Evolutionary conservation across 2,797 vertebrate species (phyloP).

Genomic region (Myotis myotis): DNA sequence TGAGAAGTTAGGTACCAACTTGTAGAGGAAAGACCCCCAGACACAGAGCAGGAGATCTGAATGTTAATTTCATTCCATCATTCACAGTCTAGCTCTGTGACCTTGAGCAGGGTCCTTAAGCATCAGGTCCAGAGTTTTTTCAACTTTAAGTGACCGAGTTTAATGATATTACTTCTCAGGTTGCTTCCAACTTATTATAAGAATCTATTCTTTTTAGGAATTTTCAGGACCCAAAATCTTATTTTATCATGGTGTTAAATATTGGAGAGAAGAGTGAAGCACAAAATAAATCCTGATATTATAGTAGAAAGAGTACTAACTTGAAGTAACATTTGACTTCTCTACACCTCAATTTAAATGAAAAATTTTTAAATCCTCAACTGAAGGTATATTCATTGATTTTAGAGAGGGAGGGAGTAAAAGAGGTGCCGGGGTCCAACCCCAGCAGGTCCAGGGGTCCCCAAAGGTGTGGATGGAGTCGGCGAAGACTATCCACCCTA

Average conservation of each 20-base stretch:
- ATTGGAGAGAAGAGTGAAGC: background rate
- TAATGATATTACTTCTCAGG: background rate
- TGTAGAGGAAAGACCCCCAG: background rate
- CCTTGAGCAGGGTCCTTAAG: background rate
- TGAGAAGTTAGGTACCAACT: background rate
- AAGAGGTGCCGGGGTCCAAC: too few species aligned
- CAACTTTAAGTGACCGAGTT: background rate
- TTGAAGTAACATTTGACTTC: background rate
- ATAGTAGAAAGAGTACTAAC: background rate
- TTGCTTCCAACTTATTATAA: background rate
- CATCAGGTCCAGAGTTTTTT: background rate
- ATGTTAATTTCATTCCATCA: background rate
- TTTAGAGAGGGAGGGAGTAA: background rate
- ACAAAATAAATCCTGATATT: background rate
- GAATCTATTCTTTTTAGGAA: background rate
- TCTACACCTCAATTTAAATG: background rate
- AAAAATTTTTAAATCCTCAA: background rate
- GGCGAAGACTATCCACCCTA: too few species aligned
- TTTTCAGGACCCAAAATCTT: background rate
- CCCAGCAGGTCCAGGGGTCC: too few species aligned
- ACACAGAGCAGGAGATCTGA: background rate
- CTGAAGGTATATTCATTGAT: background rate
- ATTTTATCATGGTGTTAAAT: background rate
- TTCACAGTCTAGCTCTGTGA: background rate
- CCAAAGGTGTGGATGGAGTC: too few species aligned